phyloP scores from a whole-genome alignment of 2,888 invertebrate species.

The Synanthedon vespiformis region DNA sequence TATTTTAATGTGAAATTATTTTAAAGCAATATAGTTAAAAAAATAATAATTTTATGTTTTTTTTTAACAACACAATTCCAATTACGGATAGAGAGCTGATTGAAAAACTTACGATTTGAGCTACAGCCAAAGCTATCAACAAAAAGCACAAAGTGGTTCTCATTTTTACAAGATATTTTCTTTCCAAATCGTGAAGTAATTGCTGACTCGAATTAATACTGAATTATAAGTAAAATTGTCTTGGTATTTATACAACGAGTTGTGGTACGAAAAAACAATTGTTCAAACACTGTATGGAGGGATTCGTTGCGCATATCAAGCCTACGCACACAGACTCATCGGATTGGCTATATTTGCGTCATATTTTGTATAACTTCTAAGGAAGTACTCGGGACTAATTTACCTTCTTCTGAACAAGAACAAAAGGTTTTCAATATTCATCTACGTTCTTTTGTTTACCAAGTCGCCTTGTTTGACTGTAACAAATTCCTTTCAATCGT shows the following conservation, averaged over 20 bases:
- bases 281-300: background rate
- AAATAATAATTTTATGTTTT: too few relatives aligned
- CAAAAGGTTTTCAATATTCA: background rate
- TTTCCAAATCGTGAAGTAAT: slow-evolving; percentile 1
- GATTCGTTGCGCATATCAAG: background rate
- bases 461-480: background rate
- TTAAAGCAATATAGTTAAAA: too few relatives aligned
- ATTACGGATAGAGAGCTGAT: background rate
- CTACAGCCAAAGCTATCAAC: slow-evolving; percentile 3
- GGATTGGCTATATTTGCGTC: background rate
- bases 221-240: background rate
- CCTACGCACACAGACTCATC: background rate
- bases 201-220: slow-evolving; percentile 2
- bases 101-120: slow-evolving; percentile 5
- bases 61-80: too few relatives aligned
- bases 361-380: background rate
- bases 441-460: too few relatives aligned
- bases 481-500: background rate
- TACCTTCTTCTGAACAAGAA: background rate
- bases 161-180: slow-evolving; percentile 1
- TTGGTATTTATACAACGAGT: background rate
- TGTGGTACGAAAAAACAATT: background rate
- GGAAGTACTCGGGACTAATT: background rate
- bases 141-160: slow-evolving; percentile 3
- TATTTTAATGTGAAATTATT: too few relatives aligned